These are phyloP conservation scores for Coremacera marginata DNA, from an alignment of 2,888 invertebrate species.

Conservation along the genomic window DNA sequence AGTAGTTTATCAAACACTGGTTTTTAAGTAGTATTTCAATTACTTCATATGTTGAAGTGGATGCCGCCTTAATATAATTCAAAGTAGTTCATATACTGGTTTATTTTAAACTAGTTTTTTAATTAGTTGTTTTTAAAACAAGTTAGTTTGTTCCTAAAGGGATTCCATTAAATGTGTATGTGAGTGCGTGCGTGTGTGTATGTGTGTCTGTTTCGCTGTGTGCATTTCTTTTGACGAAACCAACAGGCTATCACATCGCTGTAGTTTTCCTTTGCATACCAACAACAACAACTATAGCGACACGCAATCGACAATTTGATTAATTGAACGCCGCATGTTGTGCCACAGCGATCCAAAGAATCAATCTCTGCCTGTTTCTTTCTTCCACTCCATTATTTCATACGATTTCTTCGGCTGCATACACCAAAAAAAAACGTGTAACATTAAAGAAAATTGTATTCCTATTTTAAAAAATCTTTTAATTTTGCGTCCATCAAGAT, in stretches of 20 bases:
- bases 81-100: no score
- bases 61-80: no score
- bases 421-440: no score
- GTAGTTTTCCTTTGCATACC: neutral
- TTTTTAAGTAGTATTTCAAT: no score
- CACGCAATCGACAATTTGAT: conserved; percentile 52
- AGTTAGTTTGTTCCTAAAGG: no score
- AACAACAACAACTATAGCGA: conserved; percentile 24
- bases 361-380: neutral
- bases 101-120: no score
- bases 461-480: no score
- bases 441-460: no score
- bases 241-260: conserved; percentile 9
- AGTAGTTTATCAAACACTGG: no score
- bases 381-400: neutral
- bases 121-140: no score
- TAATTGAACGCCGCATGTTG: conserved; percentile 51
- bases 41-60: no score
- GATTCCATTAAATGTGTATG: neutral
- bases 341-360: conserved; percentile 15
- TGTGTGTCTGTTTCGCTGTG: conserved; percentile 17
- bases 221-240: neutral
- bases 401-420: neutral
- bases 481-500: no score
- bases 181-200: neutral